A percentile compares a stretch with the other conserved stretches of the same genome.
phyloP scores from a whole-genome alignment of 2,113 vertebrate genomes.

The Lates calcarifer region DNA sequence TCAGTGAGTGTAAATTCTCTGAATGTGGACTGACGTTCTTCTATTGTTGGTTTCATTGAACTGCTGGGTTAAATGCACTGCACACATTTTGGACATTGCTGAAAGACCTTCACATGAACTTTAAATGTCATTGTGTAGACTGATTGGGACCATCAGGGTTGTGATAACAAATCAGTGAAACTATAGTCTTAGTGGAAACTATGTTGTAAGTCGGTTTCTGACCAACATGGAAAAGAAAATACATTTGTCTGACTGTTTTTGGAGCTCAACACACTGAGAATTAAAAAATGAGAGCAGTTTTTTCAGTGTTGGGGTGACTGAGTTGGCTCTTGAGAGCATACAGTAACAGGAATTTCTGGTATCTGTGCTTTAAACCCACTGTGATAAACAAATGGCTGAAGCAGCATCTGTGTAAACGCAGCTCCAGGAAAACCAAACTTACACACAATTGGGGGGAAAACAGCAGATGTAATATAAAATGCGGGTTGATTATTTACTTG shows the following conservation, averaged over 20 bases:
- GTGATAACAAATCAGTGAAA: slow-evolving; percentile 26
- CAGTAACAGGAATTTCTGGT: slow-evolving; percentile 64
- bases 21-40: neutral
- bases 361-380: slow-evolving; percentile 47
- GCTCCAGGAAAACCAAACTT: slow-evolving; percentile 37
- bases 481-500: slow-evolving; percentile 40
- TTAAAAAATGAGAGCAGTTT: neutral
- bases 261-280: neutral
- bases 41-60: slow-evolving; percentile 29
- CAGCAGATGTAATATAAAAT: slow-evolving; percentile 29
- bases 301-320: neutral
- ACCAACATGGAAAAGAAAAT: slow-evolving; percentile 1
- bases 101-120: neutral
- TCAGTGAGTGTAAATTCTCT: neutral
- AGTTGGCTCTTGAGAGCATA: neutral
- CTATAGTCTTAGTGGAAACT: slow-evolving; percentile 4
- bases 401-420: slow-evolving; percentile 77
- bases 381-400: slow-evolving; percentile 63
- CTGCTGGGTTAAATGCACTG: slow-evolving; percentile 30
- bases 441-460: neutral
- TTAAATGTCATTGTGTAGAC: neutral
- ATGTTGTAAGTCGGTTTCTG: neutral
- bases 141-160: neutral
- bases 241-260: neutral
- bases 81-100: neutral